These are phyloP conservation scores for Ligdia adustata DNA, from an alignment of 2,888 invertebrate genomes.

Conservation along the genomic window DNA sequence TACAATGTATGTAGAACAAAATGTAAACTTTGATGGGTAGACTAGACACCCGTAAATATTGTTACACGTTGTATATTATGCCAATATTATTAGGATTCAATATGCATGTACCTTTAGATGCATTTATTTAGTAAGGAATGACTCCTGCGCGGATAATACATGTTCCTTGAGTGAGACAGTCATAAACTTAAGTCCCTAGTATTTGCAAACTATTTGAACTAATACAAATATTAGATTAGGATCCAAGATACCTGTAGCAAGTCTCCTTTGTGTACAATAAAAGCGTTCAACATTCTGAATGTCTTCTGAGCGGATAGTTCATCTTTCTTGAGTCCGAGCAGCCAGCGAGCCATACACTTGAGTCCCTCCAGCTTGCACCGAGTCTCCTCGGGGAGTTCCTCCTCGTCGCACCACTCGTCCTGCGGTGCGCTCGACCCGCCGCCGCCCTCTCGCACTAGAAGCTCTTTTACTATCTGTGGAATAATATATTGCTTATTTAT, in stretches of 20 bases:
- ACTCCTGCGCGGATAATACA: too few species aligned
- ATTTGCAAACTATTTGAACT: constrained; percentile 56
- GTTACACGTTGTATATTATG: too few species aligned
- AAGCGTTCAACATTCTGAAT: constrained; percentile 96
- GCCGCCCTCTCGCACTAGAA: constrained; percentile 92
- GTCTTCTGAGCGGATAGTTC: constrained; percentile 96
- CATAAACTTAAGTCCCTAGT: not conserved
- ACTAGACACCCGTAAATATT: too few species aligned
- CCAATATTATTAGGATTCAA: too few species aligned
- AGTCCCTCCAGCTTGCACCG: constrained; percentile 96
- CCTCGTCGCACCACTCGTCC: constrained; percentile 92
- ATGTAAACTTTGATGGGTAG: too few species aligned
- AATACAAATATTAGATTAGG: not conserved
- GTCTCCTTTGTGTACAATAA: constrained; percentile 96
- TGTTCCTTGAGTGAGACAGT: too few species aligned
- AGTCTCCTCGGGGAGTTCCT: constrained; percentile 95
- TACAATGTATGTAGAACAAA: too few species aligned
- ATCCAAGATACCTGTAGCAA: constrained; percentile 81
- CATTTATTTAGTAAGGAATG: too few species aligned
- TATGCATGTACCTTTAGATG: too few species aligned
- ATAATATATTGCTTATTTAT: not conserved
- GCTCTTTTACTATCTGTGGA: constrained; percentile 94
- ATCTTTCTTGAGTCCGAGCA: constrained; percentile 95
- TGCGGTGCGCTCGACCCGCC: constrained; percentile 71
- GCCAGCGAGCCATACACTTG: constrained; percentile 98